Percentiles rank a stretch among this genome's conserved stretches.
These are phyloP conservation scores for Drosophila subquinaria DNA, from an alignment of 2,888 invertebrate genomes.

Conservation along the genomic window DNA sequence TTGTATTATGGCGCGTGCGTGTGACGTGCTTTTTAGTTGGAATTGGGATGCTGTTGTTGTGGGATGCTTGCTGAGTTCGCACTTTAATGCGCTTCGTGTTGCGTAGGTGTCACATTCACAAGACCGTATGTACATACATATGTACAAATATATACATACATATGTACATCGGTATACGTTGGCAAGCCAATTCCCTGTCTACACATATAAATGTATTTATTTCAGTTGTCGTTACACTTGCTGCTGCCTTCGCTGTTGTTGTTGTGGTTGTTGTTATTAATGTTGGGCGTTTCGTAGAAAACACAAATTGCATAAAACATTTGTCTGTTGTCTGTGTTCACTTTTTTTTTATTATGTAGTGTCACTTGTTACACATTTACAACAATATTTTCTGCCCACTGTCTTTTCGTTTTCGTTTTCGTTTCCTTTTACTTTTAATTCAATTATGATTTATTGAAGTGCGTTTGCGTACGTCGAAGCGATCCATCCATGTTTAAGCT, in stretches of 20 bases:
- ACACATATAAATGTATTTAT: conserved; percentile 25
- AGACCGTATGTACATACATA: conserved; percentile 46
- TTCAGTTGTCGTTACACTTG: conserved; percentile 12
- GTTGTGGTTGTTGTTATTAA: conserved; percentile 21
- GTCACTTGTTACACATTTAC: conserved; percentile 38
- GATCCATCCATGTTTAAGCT: conserved; percentile 22
- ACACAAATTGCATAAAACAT: conserved; percentile 28
- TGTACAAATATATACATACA: conserved; percentile 33
- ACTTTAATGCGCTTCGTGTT: conserved; percentile 65
- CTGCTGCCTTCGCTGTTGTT: conserved; percentile 12
- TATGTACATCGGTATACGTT: conserved; percentile 59
- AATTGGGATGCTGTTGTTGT: conserved; percentile 14
- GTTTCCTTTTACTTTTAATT: conserved; percentile 2
- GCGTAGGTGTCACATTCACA: conserved; percentile 65
- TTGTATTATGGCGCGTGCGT: conserved; percentile 53
- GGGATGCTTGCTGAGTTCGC: conserved; percentile 42
- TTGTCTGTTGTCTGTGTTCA: not conserved
- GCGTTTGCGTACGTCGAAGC: not conserved
- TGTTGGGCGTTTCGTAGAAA: conserved; percentile 30
- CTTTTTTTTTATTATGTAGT: not conserved
- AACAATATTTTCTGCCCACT: not conserved
- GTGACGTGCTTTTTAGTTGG: conserved; percentile 28
- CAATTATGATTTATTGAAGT: conserved; percentile 8
- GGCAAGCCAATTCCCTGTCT: conserved; percentile 28
- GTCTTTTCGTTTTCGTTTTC: not conserved